A percentile compares a stretch with the other conserved stretches of the same genome.
Evolutionary conservation across 2,888 invertebrate species (phyloP).

Genomic region (Aromia moschata): DNA sequence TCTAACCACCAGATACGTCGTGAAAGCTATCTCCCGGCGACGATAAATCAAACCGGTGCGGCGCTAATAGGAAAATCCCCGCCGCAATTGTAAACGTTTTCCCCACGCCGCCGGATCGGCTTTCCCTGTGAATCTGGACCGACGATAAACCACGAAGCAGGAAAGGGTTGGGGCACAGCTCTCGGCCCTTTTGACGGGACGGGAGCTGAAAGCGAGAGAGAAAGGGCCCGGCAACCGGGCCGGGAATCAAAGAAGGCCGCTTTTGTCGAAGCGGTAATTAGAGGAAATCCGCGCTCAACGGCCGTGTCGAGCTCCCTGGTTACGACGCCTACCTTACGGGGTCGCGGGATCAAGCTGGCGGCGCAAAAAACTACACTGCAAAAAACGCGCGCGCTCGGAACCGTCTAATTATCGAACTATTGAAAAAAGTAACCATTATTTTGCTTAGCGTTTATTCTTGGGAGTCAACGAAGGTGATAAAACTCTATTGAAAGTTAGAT

Average conservation of each 20-base stretch:
- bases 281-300: constrained; percentile 47
- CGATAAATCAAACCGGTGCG: neutral
- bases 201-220: neutral
- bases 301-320: constrained; percentile 39
- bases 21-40: neutral
- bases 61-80: too few species aligned
- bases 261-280: constrained; percentile 48
- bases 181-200: neutral
- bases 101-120: too few species aligned
- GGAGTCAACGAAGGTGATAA: too few species aligned
- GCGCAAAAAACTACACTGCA: too few species aligned
- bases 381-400: too few species aligned
- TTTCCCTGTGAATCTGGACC: constrained; percentile 27
- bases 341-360: too few species aligned
- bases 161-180: neutral
- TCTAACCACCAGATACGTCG: constrained; percentile 33
- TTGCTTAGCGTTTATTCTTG: too few species aligned
- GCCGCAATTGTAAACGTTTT: too few species aligned
- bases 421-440: too few species aligned
- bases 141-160: constrained; percentile 29
- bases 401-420: too few species aligned
- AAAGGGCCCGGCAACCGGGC: constrained; percentile 23
- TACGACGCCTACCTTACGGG: constrained; percentile 35
- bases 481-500: too few species aligned
- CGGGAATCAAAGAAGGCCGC: constrained; percentile 45